Evolutionary conservation across 1,140 invertebrate genomes (phyloP).

Genomic region (Nasonia vitripennis): DNA sequence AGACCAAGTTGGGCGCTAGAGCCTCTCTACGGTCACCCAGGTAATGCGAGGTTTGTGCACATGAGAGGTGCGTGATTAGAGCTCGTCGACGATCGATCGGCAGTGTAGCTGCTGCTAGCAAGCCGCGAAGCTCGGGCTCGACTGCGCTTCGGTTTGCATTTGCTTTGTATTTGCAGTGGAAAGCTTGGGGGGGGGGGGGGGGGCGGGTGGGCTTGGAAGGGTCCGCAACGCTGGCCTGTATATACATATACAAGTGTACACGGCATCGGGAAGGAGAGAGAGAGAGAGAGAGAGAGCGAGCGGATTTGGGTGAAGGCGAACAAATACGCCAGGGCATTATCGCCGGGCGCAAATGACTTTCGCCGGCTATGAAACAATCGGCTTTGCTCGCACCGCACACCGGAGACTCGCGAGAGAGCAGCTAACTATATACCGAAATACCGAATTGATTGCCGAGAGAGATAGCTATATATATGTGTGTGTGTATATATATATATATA

Average conservation of each 20-base stretch:
- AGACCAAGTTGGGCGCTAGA: no score
- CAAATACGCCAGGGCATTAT: slow-evolving; percentile 25
- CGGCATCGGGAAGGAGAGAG: no score
- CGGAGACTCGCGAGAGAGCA: background rate
- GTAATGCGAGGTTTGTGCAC: background rate
- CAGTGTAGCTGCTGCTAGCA: background rate
- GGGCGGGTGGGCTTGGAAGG: background rate
- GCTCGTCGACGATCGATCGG: background rate
- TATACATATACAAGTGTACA: background rate
- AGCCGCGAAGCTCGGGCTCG: background rate
- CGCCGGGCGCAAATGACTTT: slow-evolving; percentile 14
- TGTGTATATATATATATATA: no score
- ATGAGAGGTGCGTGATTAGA: background rate
- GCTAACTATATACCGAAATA: no score
- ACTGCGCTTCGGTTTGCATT: slow-evolving; percentile 11
- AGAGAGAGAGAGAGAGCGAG: background rate
- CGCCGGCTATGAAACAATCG: slow-evolving; percentile 24
- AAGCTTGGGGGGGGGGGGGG: background rate
- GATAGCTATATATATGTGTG: background rate
- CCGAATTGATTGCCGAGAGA: background rate
- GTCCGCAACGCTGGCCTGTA: background rate
- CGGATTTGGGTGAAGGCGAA: slow-evolving; percentile 13
- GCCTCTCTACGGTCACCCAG: background rate
- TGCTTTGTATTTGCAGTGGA: slow-evolving; percentile 19
- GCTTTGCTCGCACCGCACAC: background rate